A percentile compares a stretch with the other conserved stretches of the same genome.
These are phyloP conservation scores for Cassiopea andromeda DNA, from an alignment of 30 jellyfish, hydroid and myxozoan genomes.

Conservation along the genomic window DNA sequence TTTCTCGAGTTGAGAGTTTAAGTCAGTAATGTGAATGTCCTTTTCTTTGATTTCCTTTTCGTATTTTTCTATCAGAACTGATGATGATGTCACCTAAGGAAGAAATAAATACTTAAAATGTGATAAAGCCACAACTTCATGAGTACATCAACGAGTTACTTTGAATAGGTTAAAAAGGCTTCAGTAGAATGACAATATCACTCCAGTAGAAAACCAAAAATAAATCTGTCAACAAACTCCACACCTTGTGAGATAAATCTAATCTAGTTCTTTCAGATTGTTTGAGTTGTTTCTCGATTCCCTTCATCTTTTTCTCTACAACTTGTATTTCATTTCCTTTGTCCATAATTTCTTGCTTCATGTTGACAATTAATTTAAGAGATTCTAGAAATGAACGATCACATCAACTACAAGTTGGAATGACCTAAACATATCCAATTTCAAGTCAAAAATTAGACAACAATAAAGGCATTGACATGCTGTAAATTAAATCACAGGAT, in stretches of 20 bases:
- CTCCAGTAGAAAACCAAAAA: not conserved
- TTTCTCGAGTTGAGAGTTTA: slow-evolving; percentile 79
- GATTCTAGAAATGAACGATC: slow-evolving; percentile 6
- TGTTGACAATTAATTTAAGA: slow-evolving; percentile 11
- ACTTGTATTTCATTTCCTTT: slow-evolving; percentile 17
- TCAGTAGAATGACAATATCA: too few relatives aligned
- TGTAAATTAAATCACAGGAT: too few relatives aligned
- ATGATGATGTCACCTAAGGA: slow-evolving; percentile 70
- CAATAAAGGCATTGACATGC: too few relatives aligned
- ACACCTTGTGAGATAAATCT: slow-evolving; percentile 60
- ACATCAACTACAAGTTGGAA: not conserved
- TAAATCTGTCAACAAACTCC: not conserved
- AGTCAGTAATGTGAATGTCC: slow-evolving; percentile 54
- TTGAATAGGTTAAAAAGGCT: too few relatives aligned
- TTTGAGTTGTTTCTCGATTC: slow-evolving; percentile 36
- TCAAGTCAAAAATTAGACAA: too few relatives aligned
- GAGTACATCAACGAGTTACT: too few relatives aligned
- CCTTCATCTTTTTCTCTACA: slow-evolving; percentile 22
- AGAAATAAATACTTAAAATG: not conserved
- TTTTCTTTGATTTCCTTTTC: slow-evolving; percentile 70
- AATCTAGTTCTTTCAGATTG: slow-evolving; percentile 42
- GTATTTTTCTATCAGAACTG: slow-evolving; percentile 64
- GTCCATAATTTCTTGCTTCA: slow-evolving; percentile 25
- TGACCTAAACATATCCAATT: too few relatives aligned
- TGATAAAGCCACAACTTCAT: too few relatives aligned